Conservation (phyloP, 2,888 invertebrate species). For the Nomada ferruginata region DNA sequence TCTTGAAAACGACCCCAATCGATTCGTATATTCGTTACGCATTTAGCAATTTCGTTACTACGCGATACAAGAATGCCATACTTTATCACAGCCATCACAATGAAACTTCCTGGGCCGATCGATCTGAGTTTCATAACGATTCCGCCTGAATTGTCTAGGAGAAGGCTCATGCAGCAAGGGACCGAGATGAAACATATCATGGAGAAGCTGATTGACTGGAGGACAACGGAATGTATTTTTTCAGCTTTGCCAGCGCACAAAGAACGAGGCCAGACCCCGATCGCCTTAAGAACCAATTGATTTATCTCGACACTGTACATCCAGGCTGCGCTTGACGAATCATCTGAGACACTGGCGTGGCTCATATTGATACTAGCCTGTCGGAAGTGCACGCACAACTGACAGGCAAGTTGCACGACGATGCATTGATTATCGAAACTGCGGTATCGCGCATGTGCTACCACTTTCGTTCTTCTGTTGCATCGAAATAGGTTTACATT, state of each 20-base stretch:
- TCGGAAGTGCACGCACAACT: conserved; percentile 27
- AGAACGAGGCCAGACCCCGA: conserved; percentile 75
- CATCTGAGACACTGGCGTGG: too few species aligned
- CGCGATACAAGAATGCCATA: conserved; percentile 64
- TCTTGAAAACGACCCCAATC: conserved; percentile 66
- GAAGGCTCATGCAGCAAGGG: conserved; percentile 70
- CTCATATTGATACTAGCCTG: conserved; percentile 20
- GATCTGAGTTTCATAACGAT: conserved; percentile 65
- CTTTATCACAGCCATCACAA: conserved; percentile 72
- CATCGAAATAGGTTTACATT: not conserved
- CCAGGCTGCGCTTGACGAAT: conserved; percentile 29
- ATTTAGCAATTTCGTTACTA: conserved; percentile 55
- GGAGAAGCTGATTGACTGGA: conserved; percentile 56
- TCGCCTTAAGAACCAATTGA: conserved; percentile 72
- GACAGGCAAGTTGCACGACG: not conserved
- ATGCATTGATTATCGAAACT: conserved; percentile 37
- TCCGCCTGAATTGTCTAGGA: conserved; percentile 65
- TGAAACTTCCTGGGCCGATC: conserved; percentile 75
- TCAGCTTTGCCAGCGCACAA: conserved; percentile 34
- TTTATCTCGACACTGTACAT: conserved; percentile 74
- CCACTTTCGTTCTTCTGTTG: not conserved
- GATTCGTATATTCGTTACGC: conserved; percentile 63
- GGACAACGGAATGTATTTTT: conserved; percentile 40
- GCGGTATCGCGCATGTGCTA: conserved; percentile 62
- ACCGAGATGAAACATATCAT: conserved; percentile 72